phyloP scores from a whole-genome alignment of 2,888 invertebrate genomes.

The Drosophila mettleri region DNA sequence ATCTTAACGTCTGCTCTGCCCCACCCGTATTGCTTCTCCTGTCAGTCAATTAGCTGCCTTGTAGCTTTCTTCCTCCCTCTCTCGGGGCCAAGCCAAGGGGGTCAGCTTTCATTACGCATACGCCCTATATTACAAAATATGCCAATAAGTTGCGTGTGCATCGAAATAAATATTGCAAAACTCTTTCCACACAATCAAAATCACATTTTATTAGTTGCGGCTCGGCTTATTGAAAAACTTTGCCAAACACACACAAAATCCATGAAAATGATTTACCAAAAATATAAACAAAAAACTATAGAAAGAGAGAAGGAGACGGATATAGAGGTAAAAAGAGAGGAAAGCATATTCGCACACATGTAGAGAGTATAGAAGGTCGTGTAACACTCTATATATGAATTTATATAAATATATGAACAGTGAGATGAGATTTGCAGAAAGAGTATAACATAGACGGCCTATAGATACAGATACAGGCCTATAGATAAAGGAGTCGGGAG shows the following conservation, averaged over 20 bases:
- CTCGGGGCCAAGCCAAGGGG: too few relatives aligned
- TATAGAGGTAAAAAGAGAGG: neutral
- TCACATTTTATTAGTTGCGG: slow-evolving; percentile 33
- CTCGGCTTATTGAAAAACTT: slow-evolving; percentile 70
- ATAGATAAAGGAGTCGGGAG: too few relatives aligned
- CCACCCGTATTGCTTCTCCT: neutral
- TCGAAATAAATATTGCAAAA: slow-evolving; percentile 24
- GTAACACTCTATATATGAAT: neutral
- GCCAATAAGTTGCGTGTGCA: slow-evolving; percentile 11
- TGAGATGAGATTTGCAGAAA: too few relatives aligned
- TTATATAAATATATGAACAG: too few relatives aligned
- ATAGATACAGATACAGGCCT: too few relatives aligned
- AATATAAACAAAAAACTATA: neutral
- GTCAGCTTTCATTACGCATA: slow-evolving; percentile 1
- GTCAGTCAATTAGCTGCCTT: neutral
- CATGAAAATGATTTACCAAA: neutral
- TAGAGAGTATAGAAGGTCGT: neutral
- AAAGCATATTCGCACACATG: neutral
- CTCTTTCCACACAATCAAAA: slow-evolving; percentile 32
- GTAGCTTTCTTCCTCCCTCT: neutral
- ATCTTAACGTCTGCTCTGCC: neutral
- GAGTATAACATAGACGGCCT: too few relatives aligned
- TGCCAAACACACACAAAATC: slow-evolving; percentile 12
- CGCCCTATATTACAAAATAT: slow-evolving; percentile 28
- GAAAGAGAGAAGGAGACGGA: neutral